These are phyloP conservation scores for Alfaro cultratus DNA, from an alignment of 2,797 vertebrate species.

Conservation along the genomic window DNA sequence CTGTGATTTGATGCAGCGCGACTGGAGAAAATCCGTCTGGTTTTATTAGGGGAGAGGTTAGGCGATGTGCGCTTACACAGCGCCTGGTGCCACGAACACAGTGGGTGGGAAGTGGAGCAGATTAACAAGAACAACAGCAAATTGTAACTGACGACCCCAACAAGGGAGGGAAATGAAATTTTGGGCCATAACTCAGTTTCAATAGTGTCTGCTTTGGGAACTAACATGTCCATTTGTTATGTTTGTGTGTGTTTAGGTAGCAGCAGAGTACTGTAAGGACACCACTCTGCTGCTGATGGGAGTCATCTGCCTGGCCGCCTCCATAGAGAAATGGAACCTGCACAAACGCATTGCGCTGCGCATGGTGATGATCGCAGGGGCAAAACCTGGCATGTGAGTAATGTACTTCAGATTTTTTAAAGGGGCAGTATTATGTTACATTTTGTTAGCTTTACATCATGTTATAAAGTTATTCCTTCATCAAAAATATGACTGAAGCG, in stretches of 20 bases:
- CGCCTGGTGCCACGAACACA: conserved; percentile 10
- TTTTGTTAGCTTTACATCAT: no score
- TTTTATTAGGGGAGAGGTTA: conserved; percentile 63
- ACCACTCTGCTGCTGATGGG: conserved; percentile 96
- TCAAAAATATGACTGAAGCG: no score
- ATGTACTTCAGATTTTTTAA: not conserved
- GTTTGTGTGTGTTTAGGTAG: conserved; percentile 82
- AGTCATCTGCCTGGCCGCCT: conserved; percentile 96
- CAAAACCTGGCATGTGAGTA: conserved; percentile 98
- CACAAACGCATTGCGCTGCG: conserved; percentile 95
- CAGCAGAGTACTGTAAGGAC: conserved; percentile 97
- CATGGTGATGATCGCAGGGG: conserved; percentile 97
- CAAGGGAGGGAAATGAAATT: not conserved
- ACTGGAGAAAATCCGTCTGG: conserved; percentile 18
- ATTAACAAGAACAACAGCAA: conserved; percentile 55
- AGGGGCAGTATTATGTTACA: not conserved
- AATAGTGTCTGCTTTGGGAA: not conserved
- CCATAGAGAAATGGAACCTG: conserved; percentile 98
- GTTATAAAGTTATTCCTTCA: no score
- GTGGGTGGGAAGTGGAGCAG: conserved; percentile 48
- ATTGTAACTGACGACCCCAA: conserved; percentile 48
- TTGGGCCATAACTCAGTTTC: not conserved
- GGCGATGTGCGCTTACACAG: conserved; percentile 42
- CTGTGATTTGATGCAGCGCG: not conserved
- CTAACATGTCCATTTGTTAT: not conserved